Evolutionary conservation across 2,797 vertebrate species (phyloP).

Genomic region (Lithobates sylvaticus): DNA sequence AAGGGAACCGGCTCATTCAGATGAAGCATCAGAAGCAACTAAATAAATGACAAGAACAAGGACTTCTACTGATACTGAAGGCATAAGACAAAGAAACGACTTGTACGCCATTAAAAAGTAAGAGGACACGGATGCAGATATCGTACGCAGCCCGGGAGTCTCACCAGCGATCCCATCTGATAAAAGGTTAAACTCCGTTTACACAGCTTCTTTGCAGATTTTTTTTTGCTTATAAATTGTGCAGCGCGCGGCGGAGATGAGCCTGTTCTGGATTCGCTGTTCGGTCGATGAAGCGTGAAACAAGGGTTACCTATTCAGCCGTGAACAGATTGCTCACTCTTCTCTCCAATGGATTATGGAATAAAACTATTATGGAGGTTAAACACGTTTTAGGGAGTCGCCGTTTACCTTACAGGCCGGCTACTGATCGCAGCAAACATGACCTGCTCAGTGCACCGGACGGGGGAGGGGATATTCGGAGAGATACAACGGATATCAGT

Average conservation of each 20-base stretch:
- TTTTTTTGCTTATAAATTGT: conserved; percentile 57
- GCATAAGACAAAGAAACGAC: conserved; percentile 33
- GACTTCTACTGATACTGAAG: conserved; percentile 12
- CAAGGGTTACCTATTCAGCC: conserved; percentile 66
- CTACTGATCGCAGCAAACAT: background rate
- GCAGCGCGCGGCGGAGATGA: conserved; percentile 53
- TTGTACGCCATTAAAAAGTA: conserved; percentile 15
- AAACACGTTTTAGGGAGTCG: conserved; percentile 5
- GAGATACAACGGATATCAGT: too few relatives aligned
- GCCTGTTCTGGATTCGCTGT: conserved; percentile 57
- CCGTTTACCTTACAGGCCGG: background rate
- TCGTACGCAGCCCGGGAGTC: too few relatives aligned
- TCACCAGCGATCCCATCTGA: conserved; percentile 14
- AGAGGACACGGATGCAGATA: too few relatives aligned
- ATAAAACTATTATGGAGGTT: conserved; percentile 28
- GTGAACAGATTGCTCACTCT: conserved; percentile 60
- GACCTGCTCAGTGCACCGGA: too few relatives aligned
- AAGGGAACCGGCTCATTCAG: too few relatives aligned
- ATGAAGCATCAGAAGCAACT: too few relatives aligned
- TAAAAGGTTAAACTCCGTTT: conserved; percentile 51
- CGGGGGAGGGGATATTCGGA: too few relatives aligned
- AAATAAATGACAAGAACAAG: conserved; percentile 52
- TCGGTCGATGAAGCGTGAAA: conserved; percentile 64
- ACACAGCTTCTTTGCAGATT: conserved; percentile 43
- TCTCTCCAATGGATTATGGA: background rate